Evolutionary conservation across 2,888 invertebrate genomes (phyloP), one percentile per base, ranked within the genome.

Genomic region (Cantharis lateralis): DNA sequence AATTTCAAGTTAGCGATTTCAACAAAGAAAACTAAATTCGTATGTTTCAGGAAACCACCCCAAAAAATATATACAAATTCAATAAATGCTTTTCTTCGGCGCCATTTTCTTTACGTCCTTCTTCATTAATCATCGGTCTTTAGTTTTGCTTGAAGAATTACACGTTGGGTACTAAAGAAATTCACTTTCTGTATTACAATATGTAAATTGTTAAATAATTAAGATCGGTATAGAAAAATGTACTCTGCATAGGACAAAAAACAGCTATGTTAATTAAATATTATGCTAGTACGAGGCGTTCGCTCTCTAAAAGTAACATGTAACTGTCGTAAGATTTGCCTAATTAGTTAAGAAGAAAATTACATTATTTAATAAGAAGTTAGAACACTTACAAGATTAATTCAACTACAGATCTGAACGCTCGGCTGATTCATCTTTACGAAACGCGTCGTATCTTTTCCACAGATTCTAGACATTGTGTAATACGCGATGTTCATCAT

Each of bases 401-500:
- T 32, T 72, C 16, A 72, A 18, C 66, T 28, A 28, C 48, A 64
- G 63, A 63, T 32, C 64, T 72, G 20, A 68, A 68, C 73, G 68
- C 28, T 69, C 11, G 69, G 68, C 15, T 18, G 68, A 48, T 62
- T 48, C 68, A 73, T 62, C 69, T 69, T 62, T 16, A 48, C 68
- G 62, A 26, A 18, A 61, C n/a, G 18, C 68, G 64, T 26, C 73
- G 28, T 28, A 48, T 68, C 28, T 61, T 69, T 69, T 69, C 68
- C 68, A 69, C 62, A 62, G 73, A 73, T 73, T 68, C 73, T 69
- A 32, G 62, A 28, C 61, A 66, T 20, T 72, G 72, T 63, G 68
- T 73, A 73, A 62, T 73, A 62, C 68, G 68, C 28, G 68, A 69
- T 69, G 69, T 73, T 73, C 5, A 13, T 18, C 68, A 68, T 10